These are phyloP conservation scores for Mormyrus iriodes DNA, from an alignment of 2,113 vertebrate species.

Conservation along the genomic window DNA sequence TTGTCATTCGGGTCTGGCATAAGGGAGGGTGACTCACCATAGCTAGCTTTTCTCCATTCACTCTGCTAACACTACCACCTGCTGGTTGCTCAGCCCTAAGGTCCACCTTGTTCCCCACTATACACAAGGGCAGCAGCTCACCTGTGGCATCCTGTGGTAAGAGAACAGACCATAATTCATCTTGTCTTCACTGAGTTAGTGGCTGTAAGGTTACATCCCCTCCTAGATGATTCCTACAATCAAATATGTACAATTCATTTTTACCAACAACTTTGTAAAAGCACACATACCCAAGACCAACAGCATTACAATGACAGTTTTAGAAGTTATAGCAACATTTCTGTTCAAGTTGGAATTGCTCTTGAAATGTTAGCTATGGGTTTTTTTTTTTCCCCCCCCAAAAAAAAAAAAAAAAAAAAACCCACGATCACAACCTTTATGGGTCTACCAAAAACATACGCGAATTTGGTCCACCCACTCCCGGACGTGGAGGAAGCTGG, in stretches of 20 bases:
- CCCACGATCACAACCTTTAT: background rate
- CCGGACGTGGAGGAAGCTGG: constrained; percentile 34
- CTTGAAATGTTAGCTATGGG: background rate
- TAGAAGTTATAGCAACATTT: background rate
- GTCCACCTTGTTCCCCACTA: constrained; percentile 37
- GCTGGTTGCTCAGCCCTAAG: background rate
- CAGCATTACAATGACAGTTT: background rate
- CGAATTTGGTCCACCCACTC: constrained; percentile 40
- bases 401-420: too few relatives aligned
- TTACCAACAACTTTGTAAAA: background rate
- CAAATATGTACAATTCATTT: background rate
- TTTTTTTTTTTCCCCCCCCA: background rate
- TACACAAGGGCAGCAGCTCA: constrained; percentile 6
- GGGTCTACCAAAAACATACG: constrained; percentile 9
- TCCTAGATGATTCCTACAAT: background rate
- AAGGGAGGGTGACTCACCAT: background rate
- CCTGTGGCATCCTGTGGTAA: background rate
- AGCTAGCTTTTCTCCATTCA: constrained; percentile 32
- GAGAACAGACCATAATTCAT: background rate
- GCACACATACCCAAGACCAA: background rate
- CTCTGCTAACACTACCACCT: accelerated
- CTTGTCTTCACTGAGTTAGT: background rate
- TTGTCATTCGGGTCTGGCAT: background rate
- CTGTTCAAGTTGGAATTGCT: background rate
- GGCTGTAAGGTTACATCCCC: background rate